Base-by-base conservation (phyloP, 2,113 vertebrate species). In the Dolichallabes microphthalmus region DNA sequence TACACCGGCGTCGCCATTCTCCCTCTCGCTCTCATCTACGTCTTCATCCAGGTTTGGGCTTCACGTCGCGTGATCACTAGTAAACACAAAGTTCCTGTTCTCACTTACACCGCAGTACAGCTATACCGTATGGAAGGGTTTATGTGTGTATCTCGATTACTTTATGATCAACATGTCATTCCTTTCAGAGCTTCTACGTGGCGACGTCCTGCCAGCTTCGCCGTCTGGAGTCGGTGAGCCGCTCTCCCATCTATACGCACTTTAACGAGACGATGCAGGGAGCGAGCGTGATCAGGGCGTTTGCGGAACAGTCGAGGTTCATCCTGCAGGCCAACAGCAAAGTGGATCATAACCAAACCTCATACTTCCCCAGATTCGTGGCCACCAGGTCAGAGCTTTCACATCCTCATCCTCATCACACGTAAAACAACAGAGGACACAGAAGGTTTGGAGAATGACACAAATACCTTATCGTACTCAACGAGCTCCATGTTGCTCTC, bases 221-320 rank as follows among this genome's bases (percentile, higher is more conserved):
- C 83, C 94, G 96, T 71, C 87, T 95, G 86, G 97, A 99, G 91
- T 96, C 97, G 0, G 94, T 95, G 88, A 96, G 96, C 90, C 95
- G 96, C 88, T 98, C 97, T 0, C 94, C 95, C 22, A 95, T 99
- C 91, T 98, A 96, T 87, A 97, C 97, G 79, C 96, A 98, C 88
- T 92, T 98, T 91, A 96, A 96, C 0, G 97, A 98, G 94, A 97
- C 96, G 0, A 96, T 97, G 86, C 97, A 97, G 79, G 97, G 97
- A 39, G 92, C 92, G 35, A 89, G 93, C 0, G 95, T 98, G 90
- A 95, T 99, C 91, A 94, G 97, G 68, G 97, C 97, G 15, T 96
- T 97, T 89, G 91, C 82, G 8, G 96, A 94, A 77, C 96, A 98
- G 92, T 71, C 89, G 39, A 91, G 94, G 75, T 99, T 98, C 81